These are phyloP conservation scores for Gallinago jamesoni DNA, from an alignment of 2,113 vertebrate species.

Conservation along the genomic window DNA sequence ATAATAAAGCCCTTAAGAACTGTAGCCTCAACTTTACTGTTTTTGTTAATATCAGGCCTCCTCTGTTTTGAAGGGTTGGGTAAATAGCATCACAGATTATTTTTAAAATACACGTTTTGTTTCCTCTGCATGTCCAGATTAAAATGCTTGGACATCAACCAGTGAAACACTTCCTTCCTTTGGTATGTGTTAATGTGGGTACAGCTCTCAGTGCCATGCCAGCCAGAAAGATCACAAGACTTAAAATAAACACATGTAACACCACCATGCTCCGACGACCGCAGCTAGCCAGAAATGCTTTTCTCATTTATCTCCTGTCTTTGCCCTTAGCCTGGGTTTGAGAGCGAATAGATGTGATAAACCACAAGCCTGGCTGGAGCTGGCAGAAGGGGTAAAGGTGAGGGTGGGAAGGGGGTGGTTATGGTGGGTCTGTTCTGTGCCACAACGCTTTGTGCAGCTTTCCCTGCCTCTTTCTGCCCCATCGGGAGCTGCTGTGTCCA, in stretches of 20 bases:
- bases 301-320: background rate
- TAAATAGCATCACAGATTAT: constrained; percentile 5
- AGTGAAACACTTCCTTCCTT: constrained; percentile 56
- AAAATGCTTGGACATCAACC: constrained; percentile 51
- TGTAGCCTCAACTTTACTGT: background rate
- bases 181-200: constrained; percentile 38
- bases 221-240: constrained; percentile 34
- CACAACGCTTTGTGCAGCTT: accelerated
- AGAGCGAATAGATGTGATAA: background rate
- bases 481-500: background rate
- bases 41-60: background rate
- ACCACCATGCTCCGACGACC: background rate
- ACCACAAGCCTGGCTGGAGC: background rate
- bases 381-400: background rate
- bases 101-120: constrained; percentile 27
- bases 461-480: background rate
- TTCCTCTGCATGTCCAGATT: constrained; percentile 16
- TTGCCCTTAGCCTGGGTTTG: background rate
- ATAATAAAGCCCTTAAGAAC: background rate
- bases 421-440: background rate
- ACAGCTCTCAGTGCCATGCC: background rate
- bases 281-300: background rate
- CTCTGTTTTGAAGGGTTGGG: background rate
- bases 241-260: background rate
- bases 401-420: accelerated